Base-by-base conservation (phyloP, 2,113 vertebrate species). In the Struthio camelus region DNA sequence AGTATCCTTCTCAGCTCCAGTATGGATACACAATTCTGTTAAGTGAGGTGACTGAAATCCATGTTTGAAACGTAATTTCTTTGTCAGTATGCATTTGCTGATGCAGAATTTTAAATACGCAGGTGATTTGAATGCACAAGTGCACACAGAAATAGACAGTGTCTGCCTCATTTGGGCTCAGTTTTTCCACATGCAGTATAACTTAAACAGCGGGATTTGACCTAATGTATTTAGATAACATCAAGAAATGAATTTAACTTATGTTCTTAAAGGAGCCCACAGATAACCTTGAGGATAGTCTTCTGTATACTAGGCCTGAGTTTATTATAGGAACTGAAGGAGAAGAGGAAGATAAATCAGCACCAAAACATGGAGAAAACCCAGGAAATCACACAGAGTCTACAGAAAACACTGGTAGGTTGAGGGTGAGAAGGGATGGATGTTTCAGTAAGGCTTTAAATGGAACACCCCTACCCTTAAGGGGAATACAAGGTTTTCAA, bases 251-350 rank as follows among this genome's bases (percentile, higher is more conserved):
- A 93, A 87, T 91, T 80, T 90, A 76, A 91, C 44, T 73, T 93
- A 5, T 94, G 10, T 97, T 96, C 95, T 97, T 97, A 80, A 97
- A 99, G 99, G 99, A 99, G 87, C 98, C 99, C 50, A 99, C 99
- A 71, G 99, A 99, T 90, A 98, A 98, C 97, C 98, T 99, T 42
- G 99, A 99, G 93, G 99, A 99, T 54, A 99, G 99, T 32, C 97
- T 99, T 97, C 97, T 99, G 53, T 97, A 98, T 88, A 98, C 98
- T 95, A 98, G 98, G 97, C 96, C 98, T 25, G 99, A 99, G 91
- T 98, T 99, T 93, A 98, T 98, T 64, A 96, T 99, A 19, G 98
- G 98, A 87, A 96, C 96, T 8, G 99, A 99, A 94, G 98, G 97
- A 30, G 98, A 99, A 90, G 99, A 99, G 64, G 98, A 98, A 70